Percentiles rank a stretch among this genome's conserved stretches.
Evolutionary conservation across 2,888 invertebrate species (phyloP).

Genomic region (Melanostoma mellinum): DNA sequence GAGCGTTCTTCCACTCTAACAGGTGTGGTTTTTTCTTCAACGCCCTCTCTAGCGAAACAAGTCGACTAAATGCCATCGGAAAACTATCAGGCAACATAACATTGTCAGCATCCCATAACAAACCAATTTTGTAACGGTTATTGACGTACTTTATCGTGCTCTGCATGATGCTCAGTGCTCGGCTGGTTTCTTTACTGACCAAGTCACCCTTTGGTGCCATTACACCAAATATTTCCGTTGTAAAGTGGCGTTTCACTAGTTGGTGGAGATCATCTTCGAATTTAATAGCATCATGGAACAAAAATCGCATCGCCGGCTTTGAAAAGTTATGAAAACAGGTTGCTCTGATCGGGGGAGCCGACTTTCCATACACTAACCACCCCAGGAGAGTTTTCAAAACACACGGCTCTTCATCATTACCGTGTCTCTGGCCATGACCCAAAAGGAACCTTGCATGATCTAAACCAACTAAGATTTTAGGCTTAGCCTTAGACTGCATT

Average conservation of each 20-base stretch:
- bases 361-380: slow-evolving; percentile 21
- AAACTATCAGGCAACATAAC: slow-evolving; percentile 25
- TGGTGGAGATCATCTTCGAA: slow-evolving; percentile 4
- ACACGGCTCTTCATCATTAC: background rate
- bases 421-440: background rate
- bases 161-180: slow-evolving; percentile 3
- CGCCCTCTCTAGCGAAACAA: too few species aligned
- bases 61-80: slow-evolving; percentile 33
- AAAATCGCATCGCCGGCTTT: background rate
- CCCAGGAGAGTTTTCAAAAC: slow-evolving; percentile 18
- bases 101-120: background rate
- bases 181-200: slow-evolving; percentile 19
- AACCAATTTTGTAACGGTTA: background rate
- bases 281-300: slow-evolving; percentile 10
- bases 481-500: slow-evolving; percentile 11
- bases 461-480: slow-evolving; percentile 12
- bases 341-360: background rate
- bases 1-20: too few species aligned
- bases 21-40: too few species aligned
- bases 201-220: slow-evolving; percentile 3
- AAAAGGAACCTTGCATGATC: slow-evolving; percentile 15
- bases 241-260: slow-evolving; percentile 8
- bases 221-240: slow-evolving; percentile 8
- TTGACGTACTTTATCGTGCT: background rate
- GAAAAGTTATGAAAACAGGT: slow-evolving; percentile 1